Base-by-base conservation (phyloP, 2,113 vertebrate genomes). In the Scomber scombrus region DNA sequence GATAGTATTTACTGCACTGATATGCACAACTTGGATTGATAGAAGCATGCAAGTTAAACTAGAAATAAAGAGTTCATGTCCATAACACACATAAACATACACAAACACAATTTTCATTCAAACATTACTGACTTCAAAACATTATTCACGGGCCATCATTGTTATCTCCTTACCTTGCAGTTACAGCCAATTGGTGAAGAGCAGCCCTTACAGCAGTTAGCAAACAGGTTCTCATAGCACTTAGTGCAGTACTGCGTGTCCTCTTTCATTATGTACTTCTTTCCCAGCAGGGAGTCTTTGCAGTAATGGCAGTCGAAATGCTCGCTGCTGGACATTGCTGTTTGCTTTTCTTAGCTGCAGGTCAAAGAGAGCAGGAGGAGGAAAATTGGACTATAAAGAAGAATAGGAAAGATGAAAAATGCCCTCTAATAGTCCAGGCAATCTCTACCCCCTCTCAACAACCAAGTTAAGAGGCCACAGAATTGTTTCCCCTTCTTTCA, bases 221-320 rank as follows among this genome's bases (percentile, higher is more conserved):
- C 94, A 49, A 98, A 99, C 21, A 98, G 91, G 79, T 91, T 96
- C 86, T 99, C 95, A 0, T 97, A 98, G 73, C 98, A 99, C 1
- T 96, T 94, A 14, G 96, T 85, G 56, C 97, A 99, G 86, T 98
- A 98, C 50, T 96, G 94, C 0, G 93, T 96, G 81, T 97, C 95
- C 12, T 97, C 96, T 91, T 96, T 97, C 19, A 97, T 85, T 1
- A 96, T 92, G 1, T 96, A 99, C 63, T 97, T 97, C 92, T 97
- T 99, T 63, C 97, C 97, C 81, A 95, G 91, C 82, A 99, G 95
- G 18, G 97, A 94, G 26, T 95, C 93, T 92, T 97, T 97, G 93
- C 98, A 99, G 87, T 96, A 96, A 85, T 96, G 97, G 74, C 98
- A 99, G 62, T 96, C 94, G 51, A 97, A 95, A 1, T 87, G 94